Evolutionary conservation across 1,140 invertebrate genomes (phyloP), one percentile per base, ranked within the genome.

Genomic region (Sycophila sp.): DNA sequence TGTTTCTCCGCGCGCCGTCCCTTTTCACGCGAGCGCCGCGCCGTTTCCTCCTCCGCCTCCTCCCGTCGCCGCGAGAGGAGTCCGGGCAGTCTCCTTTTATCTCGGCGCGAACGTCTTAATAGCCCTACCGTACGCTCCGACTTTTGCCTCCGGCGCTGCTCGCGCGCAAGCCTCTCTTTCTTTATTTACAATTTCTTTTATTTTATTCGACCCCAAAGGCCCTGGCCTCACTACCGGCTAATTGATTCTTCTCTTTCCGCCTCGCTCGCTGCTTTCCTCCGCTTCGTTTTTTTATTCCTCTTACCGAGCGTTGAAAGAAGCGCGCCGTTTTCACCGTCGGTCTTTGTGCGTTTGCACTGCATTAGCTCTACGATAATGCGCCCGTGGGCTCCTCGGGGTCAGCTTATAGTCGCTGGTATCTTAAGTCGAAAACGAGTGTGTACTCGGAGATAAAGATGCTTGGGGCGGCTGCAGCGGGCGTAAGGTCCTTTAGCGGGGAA

Each of bases 51-150:
- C 30, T n/a, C 13, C 10, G 13, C 28, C 11, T 17, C 7, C 26
- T 42, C 51, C 26, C 62, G 42, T 40, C 24, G 5, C n/a, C 49
- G 36, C 13, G 47, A 28, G 40, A n/a, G 47, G 47, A 64, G 32
- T 19, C 34, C 28, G 26, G 32, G 26, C 75, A 79, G 68, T 76
- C 74, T 81, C 75, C 81, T 81, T 85, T 84, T 82, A 85, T 85
- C 81, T 80, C 72, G 68, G 71, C 77, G 78, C 76, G 76, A 81
- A 86, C 78, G 84, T 85, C 84, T 86, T 84, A 84, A 86, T 86
- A 86, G 81, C 82, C 71, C 75, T 58, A 68, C 66, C 73, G 74
- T 73, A 77, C 78, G 75, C 75, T 74, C 69, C 78, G 55, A 42
- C 49, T 51, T 1, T 17, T 13, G 63, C 49, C 49, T 38, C 32